Evolutionary conservation across 2,888 invertebrate species (phyloP).

Genomic region (Gastracanthus pulcherrimus): DNA sequence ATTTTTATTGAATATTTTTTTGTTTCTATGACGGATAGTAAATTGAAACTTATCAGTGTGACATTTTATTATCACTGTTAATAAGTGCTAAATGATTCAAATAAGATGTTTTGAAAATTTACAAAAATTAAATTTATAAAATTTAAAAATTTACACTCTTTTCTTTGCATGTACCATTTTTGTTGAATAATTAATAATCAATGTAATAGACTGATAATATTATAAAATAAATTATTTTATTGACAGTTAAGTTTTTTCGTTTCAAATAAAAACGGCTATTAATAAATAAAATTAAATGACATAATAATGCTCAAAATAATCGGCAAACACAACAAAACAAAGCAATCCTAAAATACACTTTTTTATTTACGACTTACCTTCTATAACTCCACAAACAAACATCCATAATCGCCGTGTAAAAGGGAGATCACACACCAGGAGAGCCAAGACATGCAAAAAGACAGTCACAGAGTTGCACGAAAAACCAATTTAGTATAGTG

Average conservation of each 20-base stretch:
- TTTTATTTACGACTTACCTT: conserved; percentile 46
- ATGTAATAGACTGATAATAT: no score
- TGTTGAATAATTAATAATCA: no score
- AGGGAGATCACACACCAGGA: conserved; percentile 39
- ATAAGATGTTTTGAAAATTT: background rate
- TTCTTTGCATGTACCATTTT: no score
- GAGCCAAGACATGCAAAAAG: conserved; percentile 56
- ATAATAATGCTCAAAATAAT: background rate
- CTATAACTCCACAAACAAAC: conserved; percentile 43
- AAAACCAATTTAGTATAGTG: conserved; percentile 34
- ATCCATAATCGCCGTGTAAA: conserved; percentile 38
- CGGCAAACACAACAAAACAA: background rate
- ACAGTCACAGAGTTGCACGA: conserved; percentile 50
- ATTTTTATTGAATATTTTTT: conserved; percentile 14
- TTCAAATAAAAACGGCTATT: background rate
- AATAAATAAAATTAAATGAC: background rate
- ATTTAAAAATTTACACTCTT: no score
- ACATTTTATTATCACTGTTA: background rate
- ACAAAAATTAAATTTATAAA: no score
- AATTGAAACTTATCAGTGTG: conserved; percentile 26
- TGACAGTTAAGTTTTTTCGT: no score
- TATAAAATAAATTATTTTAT: no score
- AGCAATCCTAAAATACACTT: background rate
- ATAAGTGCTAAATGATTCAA: background rate
- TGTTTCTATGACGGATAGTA: background rate